Conservation (phyloP, 1,140 invertebrate genomes). For the Atopsyche davidsoni region DNA sequence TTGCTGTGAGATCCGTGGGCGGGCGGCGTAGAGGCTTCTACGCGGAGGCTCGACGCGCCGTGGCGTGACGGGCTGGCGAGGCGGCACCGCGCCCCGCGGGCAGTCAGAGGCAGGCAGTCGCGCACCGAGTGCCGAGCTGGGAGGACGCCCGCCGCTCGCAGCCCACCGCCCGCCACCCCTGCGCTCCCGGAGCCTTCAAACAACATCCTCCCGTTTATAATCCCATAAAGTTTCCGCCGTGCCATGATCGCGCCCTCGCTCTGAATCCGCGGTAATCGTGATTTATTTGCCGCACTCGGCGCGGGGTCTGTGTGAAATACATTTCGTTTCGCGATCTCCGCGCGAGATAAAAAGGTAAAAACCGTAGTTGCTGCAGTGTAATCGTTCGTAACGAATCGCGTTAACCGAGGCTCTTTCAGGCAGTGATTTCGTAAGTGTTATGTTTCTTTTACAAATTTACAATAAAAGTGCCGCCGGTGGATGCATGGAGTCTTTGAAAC, state of each 20-base stretch:
- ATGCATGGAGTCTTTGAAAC: too few species aligned
- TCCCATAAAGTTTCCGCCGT: constrained; percentile 5
- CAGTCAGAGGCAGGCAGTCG: too few species aligned
- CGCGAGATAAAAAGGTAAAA: constrained; percentile 8
- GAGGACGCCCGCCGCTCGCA: too few species aligned
- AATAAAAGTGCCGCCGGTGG: neutral
- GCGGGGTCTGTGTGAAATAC: constrained; percentile 16
- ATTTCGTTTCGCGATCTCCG: constrained; percentile 14
- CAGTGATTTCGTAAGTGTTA: constrained; percentile 17
- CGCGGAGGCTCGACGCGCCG: neutral
- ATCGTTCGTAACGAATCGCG: constrained; percentile 20
- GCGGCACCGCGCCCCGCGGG: too few species aligned
- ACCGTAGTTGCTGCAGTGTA: constrained; percentile 19
- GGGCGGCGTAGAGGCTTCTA: too few species aligned
- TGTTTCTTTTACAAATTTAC: constrained; percentile 3
- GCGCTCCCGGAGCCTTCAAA: too few species aligned
- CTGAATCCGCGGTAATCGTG: neutral
- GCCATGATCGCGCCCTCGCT: constrained; percentile 10
- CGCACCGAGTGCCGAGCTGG: too few species aligned
- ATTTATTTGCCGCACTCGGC: constrained; percentile 6
- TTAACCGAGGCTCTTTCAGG: constrained; percentile 11
- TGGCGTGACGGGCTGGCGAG: constrained; percentile 2
- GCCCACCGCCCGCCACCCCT: too few species aligned
- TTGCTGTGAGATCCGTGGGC: too few species aligned
- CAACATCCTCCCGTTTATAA: neutral